Percentiles rank a stretch among this genome's conserved stretches.
These are phyloP conservation scores for Gorsachius magnificus DNA, from an alignment of 2,797 vertebrate species.

Conservation along the genomic window DNA sequence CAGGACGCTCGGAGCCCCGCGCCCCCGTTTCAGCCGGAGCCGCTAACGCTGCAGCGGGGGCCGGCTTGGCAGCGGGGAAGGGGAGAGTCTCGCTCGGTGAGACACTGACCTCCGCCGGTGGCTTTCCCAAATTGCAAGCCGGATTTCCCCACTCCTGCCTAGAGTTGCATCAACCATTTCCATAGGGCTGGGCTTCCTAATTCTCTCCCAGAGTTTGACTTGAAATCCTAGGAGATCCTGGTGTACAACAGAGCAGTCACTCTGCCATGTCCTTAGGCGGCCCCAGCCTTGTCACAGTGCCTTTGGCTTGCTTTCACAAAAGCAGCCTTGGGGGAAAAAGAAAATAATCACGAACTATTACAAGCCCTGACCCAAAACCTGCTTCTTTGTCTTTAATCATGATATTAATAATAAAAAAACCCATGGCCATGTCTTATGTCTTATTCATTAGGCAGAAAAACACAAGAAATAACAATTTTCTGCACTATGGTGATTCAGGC, in stretches of 20 bases:
- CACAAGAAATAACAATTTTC: neutral
- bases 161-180: neutral
- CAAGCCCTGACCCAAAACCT: neutral
- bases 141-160: neutral
- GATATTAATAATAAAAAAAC: neutral
- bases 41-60: rapidly evolving
- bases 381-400: neutral
- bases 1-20: rapidly evolving
- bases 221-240: neutral
- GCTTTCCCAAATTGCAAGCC: neutral
- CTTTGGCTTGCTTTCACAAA: neutral
- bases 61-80: neutral
- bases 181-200: neutral
- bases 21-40: rapidly evolving
- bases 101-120: slow-evolving; percentile 52
- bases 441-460: neutral
- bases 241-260: neutral
- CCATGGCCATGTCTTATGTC: neutral
- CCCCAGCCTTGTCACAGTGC: neutral
- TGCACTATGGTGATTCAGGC: neutral
- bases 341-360: neutral
- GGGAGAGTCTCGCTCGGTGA: neutral
- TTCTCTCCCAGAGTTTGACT: neutral
- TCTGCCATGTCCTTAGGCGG: neutral
- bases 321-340: neutral